Evolutionary conservation across 1,140 invertebrate genomes (phyloP).

Genomic region (Polypedilum pembai): DNA sequence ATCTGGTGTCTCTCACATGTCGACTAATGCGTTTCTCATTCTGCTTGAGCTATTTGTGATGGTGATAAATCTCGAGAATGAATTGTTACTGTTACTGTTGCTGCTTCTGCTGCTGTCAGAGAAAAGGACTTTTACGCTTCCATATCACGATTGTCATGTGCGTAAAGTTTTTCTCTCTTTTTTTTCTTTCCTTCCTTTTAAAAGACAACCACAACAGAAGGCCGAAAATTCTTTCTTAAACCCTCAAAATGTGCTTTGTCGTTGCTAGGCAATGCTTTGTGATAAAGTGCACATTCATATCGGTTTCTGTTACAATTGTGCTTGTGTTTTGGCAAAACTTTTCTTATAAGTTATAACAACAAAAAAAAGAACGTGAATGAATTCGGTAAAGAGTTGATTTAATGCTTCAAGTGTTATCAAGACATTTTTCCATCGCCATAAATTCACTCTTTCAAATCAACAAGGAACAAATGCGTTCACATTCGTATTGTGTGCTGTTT

Average conservation of each 20-base stretch:
- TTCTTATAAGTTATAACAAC: neutral
- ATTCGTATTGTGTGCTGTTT: neutral
- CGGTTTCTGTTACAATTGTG: neutral
- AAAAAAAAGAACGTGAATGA: neutral
- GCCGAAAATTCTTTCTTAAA: neutral
- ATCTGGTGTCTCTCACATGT: too few relatives aligned
- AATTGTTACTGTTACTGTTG: neutral
- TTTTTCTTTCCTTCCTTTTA: neutral
- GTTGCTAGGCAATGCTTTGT: neutral
- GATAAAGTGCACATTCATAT: neutral
- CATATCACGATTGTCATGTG: conserved; percentile 16
- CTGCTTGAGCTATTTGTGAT: neutral
- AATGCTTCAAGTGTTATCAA: conserved; percentile 17
- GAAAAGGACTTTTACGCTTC: conserved; percentile 11
- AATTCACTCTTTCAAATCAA: neutral
- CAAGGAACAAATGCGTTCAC: neutral
- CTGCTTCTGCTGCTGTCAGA: neutral
- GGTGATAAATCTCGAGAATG: neutral
- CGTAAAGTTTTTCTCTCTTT: neutral
- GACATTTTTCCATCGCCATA: conserved; percentile 3
- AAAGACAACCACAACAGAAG: too few relatives aligned
- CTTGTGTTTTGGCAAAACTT: neutral
- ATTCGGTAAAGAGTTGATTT: neutral
- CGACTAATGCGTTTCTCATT: too few relatives aligned
- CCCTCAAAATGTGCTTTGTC: neutral